Evolutionary conservation across 1,140 invertebrate species (phyloP), one percentile per base, ranked within the genome.

Genomic region (Helicoverpa zea): DNA sequence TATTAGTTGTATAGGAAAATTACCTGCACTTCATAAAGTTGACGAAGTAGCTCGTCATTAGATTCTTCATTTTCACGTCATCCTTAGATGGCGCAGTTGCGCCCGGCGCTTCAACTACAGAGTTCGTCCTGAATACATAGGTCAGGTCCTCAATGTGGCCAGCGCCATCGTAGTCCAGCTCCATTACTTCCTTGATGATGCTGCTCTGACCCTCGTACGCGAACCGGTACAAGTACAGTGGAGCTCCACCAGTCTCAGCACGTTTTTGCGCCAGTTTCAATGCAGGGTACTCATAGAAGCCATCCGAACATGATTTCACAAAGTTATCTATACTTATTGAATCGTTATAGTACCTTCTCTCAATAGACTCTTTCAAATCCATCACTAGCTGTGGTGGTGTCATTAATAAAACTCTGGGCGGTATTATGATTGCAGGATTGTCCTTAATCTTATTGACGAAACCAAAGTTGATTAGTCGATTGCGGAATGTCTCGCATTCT

Each of bases 141-240:
- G 90, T 92, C 49, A 92, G 43, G 79, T 94, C 93, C 52, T 94
- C 92, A 0, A 93, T 80, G 58, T 94, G 93, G 0, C 82, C 88
- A 3, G 88, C 91, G 9, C 92, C 93, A 3, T 83, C 66, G 78
- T 86, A 93, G 9, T 81, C 79, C 16, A 90, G 49, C 0, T 78
- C 82, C 18, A 77, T 79, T 0, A 74, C 83, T n/a, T 86, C 59
- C 75, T 90, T 89, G 10, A 91, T 82, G 2, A 88, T 81, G 68
- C 88, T 90, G 49, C 85, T 80, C 12, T 85, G 82, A 7, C 87
- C 81, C 2, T 88, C 68, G 63, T 91, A 93, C 7, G 89, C 79
- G 73, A 90, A 93, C 64, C 88, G 80, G 72, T 93, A 94, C 35
- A 93, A 66, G 73, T 83, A 92, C 1, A 89, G 86, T 0, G 89